These are phyloP conservation scores for Girardinus metallicus DNA, from an alignment of 2,797 vertebrate genomes.

Conservation along the genomic window DNA sequence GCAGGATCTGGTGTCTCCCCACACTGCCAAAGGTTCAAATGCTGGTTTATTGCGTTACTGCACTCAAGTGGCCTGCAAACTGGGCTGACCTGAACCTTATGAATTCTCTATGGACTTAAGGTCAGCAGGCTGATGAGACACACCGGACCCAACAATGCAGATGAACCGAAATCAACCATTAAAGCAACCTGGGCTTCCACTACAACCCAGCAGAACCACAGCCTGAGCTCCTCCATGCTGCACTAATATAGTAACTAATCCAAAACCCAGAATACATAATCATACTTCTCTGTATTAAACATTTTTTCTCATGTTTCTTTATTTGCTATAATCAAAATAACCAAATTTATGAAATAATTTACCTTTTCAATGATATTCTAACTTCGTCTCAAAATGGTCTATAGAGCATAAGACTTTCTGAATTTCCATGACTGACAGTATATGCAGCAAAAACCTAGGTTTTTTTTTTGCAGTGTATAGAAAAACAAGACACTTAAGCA, in stretches of 20 bases:
- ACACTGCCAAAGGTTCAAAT: not conserved
- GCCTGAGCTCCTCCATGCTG: not conserved
- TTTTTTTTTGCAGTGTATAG: constrained; percentile 7
- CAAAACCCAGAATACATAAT: not conserved
- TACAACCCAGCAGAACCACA: not conserved
- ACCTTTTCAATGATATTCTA: not conserved
- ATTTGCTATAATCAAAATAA: not conserved
- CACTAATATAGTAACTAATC: not conserved
- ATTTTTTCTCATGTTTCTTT: not conserved
- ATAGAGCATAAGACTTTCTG: not conserved
- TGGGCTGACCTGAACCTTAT: not conserved
- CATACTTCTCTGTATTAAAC: not conserved
- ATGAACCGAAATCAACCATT: not conserved
- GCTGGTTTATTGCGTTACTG: not conserved
- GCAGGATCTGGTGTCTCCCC: not conserved
- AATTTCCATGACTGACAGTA: not conserved
- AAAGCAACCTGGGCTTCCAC: not conserved
- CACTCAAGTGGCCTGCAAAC: not conserved
- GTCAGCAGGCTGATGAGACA: not conserved
- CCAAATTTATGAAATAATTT: not conserved
- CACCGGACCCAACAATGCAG: not conserved
- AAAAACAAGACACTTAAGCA: constrained; percentile 64
- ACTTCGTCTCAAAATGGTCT: not conserved
- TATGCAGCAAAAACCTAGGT: not conserved
- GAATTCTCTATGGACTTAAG: not conserved